Evolutionary conservation across 2,797 vertebrate species (phyloP).

Genomic region (Molossus molossus): DNA sequence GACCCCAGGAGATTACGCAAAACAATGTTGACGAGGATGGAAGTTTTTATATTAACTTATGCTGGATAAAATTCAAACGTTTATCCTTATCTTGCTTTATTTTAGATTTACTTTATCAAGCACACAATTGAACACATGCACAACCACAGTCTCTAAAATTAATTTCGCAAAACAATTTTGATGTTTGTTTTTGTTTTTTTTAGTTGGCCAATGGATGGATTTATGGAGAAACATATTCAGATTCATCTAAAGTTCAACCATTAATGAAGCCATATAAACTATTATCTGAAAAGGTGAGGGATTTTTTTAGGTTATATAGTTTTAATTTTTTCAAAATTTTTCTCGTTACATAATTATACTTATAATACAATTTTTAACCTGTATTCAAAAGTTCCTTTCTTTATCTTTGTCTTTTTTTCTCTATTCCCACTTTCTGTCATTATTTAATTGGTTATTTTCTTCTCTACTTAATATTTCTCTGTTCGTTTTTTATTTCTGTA

Average conservation of each 20-base stretch:
- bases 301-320: neutral
- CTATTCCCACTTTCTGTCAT: neutral
- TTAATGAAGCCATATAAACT: conserved; percentile 96
- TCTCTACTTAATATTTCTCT: neutral
- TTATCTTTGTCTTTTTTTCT: neutral
- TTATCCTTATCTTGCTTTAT: neutral
- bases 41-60: neutral
- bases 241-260: conserved; percentile 94
- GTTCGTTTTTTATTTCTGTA: neutral
- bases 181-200: conserved; percentile 70
- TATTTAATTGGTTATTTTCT: neutral
- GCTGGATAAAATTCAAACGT: neutral
- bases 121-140: neutral
- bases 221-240: conserved; percentile 94
- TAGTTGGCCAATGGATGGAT: conserved; percentile 97
- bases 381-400: neutral
- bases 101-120: conserved; percentile 15
- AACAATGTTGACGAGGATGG: neutral
- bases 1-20: neutral
- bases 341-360: neutral
- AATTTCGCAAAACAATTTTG: neutral
- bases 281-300: conserved; percentile 95
- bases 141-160: neutral
- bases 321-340: neutral
- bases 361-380: neutral